Evolutionary conservation across 2,888 invertebrate species (phyloP).

Genomic region (Atrina japonica): DNA sequence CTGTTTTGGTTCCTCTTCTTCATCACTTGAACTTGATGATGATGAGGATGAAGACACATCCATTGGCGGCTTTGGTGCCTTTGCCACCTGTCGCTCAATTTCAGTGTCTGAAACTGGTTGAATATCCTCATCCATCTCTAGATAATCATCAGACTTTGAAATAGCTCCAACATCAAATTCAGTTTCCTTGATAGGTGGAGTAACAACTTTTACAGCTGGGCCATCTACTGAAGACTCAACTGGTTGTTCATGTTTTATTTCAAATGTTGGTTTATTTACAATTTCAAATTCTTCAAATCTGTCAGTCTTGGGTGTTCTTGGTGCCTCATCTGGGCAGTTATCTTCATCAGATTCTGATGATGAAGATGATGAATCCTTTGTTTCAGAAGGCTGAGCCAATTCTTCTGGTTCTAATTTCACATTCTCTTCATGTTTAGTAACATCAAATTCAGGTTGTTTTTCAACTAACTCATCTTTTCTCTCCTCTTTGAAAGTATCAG

Average conservation of each 20-base stretch:
- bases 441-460: slow-evolving; percentile 15
- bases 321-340: slow-evolving; percentile 81
- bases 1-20: slow-evolving; percentile 20
- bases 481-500: not conserved
- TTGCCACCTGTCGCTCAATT: slow-evolving; percentile 7
- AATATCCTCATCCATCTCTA: not conserved
- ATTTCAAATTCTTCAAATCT: slow-evolving; percentile 57
- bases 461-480: not conserved
- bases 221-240: not conserved
- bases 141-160: not conserved
- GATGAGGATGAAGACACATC: slow-evolving; percentile 17
- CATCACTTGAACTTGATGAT: slow-evolving; percentile 22
- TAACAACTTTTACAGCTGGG: not conserved
- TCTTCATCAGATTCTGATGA: slow-evolving; percentile 54
- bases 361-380: slow-evolving; percentile 13
- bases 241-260: not conserved
- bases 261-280: slow-evolving; percentile 72
- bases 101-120: slow-evolving; percentile 4
- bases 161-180: slow-evolving; percentile 3
- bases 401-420: slow-evolving; percentile 11
- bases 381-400: slow-evolving; percentile 6
- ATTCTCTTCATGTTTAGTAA: slow-evolving; percentile 13
- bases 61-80: slow-evolving; percentile 1
- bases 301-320: slow-evolving; percentile 16
- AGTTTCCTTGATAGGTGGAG: not conserved